Conservation (phyloP, 2,797 vertebrate genomes). For the Mus spretus region DNA sequence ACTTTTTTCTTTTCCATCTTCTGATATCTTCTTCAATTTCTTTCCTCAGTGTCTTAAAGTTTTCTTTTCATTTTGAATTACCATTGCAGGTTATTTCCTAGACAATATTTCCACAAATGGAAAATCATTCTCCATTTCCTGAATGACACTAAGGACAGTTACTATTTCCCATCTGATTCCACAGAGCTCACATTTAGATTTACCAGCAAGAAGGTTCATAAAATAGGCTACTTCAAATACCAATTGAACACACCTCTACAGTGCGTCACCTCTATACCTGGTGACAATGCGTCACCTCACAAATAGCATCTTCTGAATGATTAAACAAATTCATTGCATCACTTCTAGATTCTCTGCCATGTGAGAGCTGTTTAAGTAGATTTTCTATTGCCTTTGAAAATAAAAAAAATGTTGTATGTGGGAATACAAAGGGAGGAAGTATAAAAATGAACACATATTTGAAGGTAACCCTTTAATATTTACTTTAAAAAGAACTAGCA, state of each 20-base stretch:
- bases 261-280: conserved; percentile 45
- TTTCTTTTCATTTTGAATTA: conserved; percentile 81
- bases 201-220: conserved; percentile 79
- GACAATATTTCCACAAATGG: conserved; percentile 82
- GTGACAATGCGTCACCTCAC: conserved; percentile 67
- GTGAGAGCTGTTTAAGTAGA: conserved; percentile 60
- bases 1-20: not conserved
- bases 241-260: conserved; percentile 73
- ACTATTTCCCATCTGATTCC: conserved; percentile 80
- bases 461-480: conserved; percentile 61
- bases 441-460: conserved; percentile 65
- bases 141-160: conserved; percentile 79
- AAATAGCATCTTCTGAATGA: conserved; percentile 66
- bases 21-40: not conserved
- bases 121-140: conserved; percentile 82
- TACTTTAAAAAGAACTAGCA: conserved; percentile 63
- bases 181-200: conserved; percentile 81
- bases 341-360: conserved; percentile 62
- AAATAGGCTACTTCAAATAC: conserved; percentile 76
- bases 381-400: conserved; percentile 69
- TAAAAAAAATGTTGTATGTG: conserved; percentile 10
- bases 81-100: conserved; percentile 78
- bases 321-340: conserved; percentile 73
- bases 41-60: not conserved
- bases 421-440: not conserved